These are phyloP conservation scores for Platysternon megacephalum DNA, from an alignment of 2,113 vertebrate genomes.

Conservation along the genomic window DNA sequence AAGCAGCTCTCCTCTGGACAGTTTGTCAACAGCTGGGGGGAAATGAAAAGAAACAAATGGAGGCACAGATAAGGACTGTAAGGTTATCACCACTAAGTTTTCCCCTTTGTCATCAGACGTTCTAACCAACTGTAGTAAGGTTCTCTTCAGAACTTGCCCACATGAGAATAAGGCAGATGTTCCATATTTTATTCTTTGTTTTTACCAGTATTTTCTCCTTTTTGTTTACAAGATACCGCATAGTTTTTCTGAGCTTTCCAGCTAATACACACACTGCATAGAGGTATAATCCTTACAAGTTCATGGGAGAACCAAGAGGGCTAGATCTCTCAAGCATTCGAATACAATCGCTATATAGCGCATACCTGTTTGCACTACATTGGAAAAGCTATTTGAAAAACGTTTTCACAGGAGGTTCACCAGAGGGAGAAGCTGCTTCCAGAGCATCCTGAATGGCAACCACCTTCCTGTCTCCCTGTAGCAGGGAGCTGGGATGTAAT, in stretches of 20 bases:
- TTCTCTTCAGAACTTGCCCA: neutral
- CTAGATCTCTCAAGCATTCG: neutral
- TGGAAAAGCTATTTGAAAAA: neutral
- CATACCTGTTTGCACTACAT: neutral
- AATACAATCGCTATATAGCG: neutral
- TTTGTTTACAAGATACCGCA: neutral
- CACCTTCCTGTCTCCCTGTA: neutral
- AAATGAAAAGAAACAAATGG: neutral
- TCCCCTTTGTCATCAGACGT: neutral
- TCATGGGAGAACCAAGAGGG: neutral
- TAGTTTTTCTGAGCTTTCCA: neutral
- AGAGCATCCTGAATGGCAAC: fast-evolving
- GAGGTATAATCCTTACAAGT: neutral
- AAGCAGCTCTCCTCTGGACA: neutral
- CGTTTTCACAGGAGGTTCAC: fast-evolving
- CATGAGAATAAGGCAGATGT: neutral
- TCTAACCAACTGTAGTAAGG: neutral
- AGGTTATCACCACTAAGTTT: neutral
- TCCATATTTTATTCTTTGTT: neutral
- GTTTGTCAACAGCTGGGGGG: neutral
- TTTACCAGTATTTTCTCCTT: neutral
- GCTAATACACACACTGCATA: neutral
- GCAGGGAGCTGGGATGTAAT: neutral
- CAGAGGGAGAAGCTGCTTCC: neutral
- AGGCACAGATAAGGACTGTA: neutral